phyloP scores from a whole-genome alignment of 2,888 invertebrate species.

The Phrixothrix hirtus region DNA sequence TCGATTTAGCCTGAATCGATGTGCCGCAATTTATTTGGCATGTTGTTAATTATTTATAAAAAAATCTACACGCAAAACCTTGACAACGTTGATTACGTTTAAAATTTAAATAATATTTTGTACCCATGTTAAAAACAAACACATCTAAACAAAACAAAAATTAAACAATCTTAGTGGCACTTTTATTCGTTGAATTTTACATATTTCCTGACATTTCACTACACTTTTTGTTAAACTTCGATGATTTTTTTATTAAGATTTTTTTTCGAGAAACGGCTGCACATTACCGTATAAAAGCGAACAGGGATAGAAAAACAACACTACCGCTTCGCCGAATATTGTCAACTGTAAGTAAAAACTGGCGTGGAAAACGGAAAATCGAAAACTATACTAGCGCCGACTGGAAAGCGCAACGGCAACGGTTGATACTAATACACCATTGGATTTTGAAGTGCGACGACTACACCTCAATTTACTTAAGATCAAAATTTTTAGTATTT shows the following conservation, averaged over 20 bases:
- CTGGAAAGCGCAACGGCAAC: constrained; percentile 39
- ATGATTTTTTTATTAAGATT: constrained; percentile 1
- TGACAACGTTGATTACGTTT: constrained; percentile 8
- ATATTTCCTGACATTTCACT: background rate
- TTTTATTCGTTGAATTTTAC: background rate
- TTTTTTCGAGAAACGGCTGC: constrained; percentile 17
- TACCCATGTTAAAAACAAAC: constrained; percentile 5
- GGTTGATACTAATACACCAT: constrained; percentile 28
- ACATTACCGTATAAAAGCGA: constrained; percentile 32
- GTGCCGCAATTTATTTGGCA: constrained; percentile 41
- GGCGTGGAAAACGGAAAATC: constrained; percentile 45
- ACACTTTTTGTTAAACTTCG: constrained; percentile 2
- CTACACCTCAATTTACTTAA: constrained; percentile 16
- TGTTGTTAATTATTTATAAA: constrained; percentile 29
- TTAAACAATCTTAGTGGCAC: too few species aligned
- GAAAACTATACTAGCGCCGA: constrained; percentile 47
- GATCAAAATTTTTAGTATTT: too few species aligned
- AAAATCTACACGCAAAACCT: constrained; percentile 16
- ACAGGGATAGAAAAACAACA: constrained; percentile 41
- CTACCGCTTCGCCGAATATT: constrained; percentile 35
- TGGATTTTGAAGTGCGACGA: constrained; percentile 30
- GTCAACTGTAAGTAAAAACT: constrained; percentile 31
- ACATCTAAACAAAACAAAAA: constrained; percentile 12
- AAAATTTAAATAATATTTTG: background rate
- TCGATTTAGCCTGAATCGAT: constrained; percentile 41